phyloP scores from a whole-genome alignment of 2,113 vertebrate genomes.

The Oreotrochilus melanogaster region DNA sequence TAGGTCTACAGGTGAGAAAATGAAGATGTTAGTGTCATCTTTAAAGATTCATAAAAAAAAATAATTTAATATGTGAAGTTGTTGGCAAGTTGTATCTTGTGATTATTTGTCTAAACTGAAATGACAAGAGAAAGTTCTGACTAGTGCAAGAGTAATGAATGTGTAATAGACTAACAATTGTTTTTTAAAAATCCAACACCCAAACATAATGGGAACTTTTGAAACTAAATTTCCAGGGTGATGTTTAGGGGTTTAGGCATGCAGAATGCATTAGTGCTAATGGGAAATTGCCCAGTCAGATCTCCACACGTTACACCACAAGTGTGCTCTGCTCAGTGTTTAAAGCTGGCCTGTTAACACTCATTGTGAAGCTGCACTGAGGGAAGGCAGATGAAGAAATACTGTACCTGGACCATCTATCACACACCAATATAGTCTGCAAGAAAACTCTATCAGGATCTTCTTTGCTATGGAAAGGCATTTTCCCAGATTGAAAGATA shows the following conservation, averaged over 20 bases:
- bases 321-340: constrained; percentile 17
- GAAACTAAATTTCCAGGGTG: constrained; percentile 25
- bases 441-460: background rate
- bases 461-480: background rate
- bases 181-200: constrained; percentile 17
- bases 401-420: background rate
- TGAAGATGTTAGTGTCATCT: constrained; percentile 22
- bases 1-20: background rate
- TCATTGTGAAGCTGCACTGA: background rate
- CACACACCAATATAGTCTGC: background rate
- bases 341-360: constrained; percentile 56
- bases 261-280: constrained; percentile 16
- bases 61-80: constrained; percentile 47
- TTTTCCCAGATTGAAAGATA: background rate
- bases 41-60: constrained; percentile 1
- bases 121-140: constrained; percentile 53
- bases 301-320: constrained; percentile 3
- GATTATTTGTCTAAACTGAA: constrained; percentile 64
- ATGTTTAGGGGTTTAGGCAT: constrained; percentile 46
- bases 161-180: constrained; percentile 64
- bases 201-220: background rate
- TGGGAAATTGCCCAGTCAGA: constrained; percentile 20
- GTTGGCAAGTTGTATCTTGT: constrained; percentile 40
- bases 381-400: background rate
- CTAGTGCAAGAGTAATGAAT: constrained; percentile 36